phyloP scores from a whole-genome alignment of 2,113 vertebrate genomes.

The Oxyruncus cristatus region DNA sequence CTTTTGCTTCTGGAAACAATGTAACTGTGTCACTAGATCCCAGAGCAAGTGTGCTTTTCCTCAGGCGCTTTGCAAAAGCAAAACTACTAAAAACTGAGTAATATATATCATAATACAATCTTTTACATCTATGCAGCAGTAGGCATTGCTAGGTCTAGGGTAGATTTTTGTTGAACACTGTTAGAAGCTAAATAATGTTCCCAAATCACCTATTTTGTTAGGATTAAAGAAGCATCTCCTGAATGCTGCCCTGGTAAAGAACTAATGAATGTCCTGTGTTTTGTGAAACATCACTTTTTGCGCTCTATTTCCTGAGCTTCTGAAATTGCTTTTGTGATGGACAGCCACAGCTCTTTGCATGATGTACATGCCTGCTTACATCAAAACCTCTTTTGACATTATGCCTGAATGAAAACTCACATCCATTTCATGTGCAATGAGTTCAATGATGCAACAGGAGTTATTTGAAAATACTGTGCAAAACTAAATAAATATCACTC shows the following conservation, averaged over 20 bases:
- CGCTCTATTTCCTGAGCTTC: not conserved
- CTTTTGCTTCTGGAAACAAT: not conserved
- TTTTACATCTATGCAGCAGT: not conserved
- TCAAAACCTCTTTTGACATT: not conserved
- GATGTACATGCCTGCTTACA: not conserved
- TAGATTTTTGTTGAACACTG: not conserved
- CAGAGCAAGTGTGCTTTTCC: not conserved
- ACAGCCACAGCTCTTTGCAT: not conserved
- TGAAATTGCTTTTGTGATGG: not conserved
- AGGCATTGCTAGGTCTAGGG: not conserved
- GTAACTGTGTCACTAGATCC: not conserved
- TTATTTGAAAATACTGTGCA: not conserved
- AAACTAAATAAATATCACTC: not conserved
- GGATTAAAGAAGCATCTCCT: not conserved
- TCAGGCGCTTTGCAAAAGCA: not conserved
- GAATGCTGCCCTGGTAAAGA: not conserved
- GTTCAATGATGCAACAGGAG: accelerated
- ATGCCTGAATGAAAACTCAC: not conserved
- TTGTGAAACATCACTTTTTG: not conserved
- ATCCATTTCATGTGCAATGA: not conserved
- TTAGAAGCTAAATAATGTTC: not conserved
- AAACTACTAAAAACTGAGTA: not conserved
- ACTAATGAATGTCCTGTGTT: not conserved
- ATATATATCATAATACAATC: not conserved
- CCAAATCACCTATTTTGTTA: not conserved